These are phyloP conservation scores for Scomber japonicus DNA, from an alignment of 2,113 vertebrate genomes.

Conservation along the genomic window DNA sequence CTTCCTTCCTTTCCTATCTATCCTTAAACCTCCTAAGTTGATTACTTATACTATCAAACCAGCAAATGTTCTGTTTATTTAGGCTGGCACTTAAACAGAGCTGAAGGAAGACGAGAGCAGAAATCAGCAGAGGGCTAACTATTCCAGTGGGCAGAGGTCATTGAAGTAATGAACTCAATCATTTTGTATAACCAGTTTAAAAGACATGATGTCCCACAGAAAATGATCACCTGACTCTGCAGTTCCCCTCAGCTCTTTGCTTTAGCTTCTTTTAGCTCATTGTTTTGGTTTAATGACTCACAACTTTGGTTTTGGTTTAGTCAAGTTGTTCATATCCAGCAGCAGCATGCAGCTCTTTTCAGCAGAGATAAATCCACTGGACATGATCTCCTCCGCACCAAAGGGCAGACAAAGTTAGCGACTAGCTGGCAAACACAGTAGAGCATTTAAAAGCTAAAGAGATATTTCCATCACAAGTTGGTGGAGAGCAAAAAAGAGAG, in stretches of 20 bases:
- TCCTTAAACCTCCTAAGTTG: slow-evolving; percentile 56
- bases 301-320: neutral
- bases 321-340: too few species aligned
- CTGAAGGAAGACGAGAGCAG: slow-evolving; percentile 65
- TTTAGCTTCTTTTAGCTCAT: neutral
- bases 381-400: too few species aligned
- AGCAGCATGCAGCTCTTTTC: too few species aligned
- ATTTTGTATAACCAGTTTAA: neutral
- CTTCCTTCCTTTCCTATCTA: neutral
- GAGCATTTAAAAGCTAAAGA: neutral
- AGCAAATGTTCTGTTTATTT: slow-evolving; percentile 55
- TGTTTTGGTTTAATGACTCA: neutral
- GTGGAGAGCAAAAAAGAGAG: neutral
- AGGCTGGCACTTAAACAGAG: slow-evolving; percentile 65
- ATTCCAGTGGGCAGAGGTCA: slow-evolving; percentile 82
- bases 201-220: neutral
- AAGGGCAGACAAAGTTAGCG: too few species aligned
- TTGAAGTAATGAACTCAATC: slow-evolving; percentile 78
- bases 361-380: too few species aligned
- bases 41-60: slow-evolving; percentile 67
- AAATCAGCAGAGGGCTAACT: slow-evolving; percentile 81
- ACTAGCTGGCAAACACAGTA: neutral
- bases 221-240: neutral
- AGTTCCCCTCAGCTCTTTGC: neutral
- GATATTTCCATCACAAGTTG: neutral